A percentile compares a stretch with the other conserved stretches of the same genome.
Conservation (phyloP, 1,140 invertebrate species). For the Proctacanthus coquilletti region DNA sequence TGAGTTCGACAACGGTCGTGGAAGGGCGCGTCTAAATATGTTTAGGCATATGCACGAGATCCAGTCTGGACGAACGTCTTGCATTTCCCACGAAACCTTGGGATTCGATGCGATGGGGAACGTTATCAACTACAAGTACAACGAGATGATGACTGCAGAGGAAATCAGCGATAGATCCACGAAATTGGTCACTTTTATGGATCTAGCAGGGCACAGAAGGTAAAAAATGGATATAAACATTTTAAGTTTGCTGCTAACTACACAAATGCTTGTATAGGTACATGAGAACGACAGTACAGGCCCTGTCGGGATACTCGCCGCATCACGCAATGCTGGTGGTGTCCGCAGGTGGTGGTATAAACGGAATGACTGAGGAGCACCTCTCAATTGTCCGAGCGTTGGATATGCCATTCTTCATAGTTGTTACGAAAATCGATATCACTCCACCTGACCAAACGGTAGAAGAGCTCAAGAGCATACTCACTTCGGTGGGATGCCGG, state of each 20-base stretch:
- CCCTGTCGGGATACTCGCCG: conserved; percentile 83
- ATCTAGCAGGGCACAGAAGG: conserved; percentile 93
- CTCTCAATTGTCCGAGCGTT: conserved; percentile 67
- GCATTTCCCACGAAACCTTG: conserved; percentile 91
- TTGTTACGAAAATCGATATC: conserved; percentile 81
- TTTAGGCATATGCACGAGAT: conserved; percentile 95
- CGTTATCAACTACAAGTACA: conserved; percentile 71
- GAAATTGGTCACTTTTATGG: conserved; percentile 88
- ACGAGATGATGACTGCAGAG: conserved; percentile 79
- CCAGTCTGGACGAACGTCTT: conserved; percentile 87
- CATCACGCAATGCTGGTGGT: conserved; percentile 91
- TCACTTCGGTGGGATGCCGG: conserved; percentile 45
- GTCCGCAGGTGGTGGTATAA: conserved; percentile 38
- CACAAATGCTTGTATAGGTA: too few species aligned
- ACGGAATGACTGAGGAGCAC: conserved; percentile 65
- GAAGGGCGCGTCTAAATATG: conserved; percentile 86
- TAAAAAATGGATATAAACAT: too few species aligned
- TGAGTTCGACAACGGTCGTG: conserved; percentile 87
- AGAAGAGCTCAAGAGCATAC: conserved; percentile 42
- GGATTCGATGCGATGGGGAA: conserved; percentile 70
- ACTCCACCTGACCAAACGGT: conserved; percentile 43
- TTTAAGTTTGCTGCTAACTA: too few species aligned
- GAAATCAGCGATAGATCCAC: conserved; percentile 83
- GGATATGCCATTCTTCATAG: conserved; percentile 77
- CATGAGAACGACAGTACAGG: conserved; percentile 86